Base-by-base conservation (phyloP, 2,113 vertebrate species). In the Solenodon paradoxus region DNA sequence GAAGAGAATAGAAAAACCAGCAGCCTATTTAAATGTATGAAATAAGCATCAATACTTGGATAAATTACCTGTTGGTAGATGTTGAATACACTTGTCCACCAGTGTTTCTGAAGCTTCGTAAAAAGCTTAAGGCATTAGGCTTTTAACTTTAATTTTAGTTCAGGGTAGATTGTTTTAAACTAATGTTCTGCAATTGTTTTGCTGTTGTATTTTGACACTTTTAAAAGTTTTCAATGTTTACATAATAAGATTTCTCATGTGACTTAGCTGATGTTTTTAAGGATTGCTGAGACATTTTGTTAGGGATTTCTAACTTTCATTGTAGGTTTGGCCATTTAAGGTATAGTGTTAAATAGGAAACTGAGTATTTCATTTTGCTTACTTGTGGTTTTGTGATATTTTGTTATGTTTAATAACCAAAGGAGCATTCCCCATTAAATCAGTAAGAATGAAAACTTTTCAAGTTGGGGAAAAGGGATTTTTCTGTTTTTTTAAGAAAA, bases 261-360 rank as follows among this genome's bases (percentile, higher is more conserved):
- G 93, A 96, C 22, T 97, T 98, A 97, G 90, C 96, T 97, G 95
- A 96, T 98, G 38, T 96, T 97, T 79, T 96, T 98, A 92, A 96
- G 88, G 61, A 95, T 59, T 96, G 84, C 38, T 78, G 57, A 97
- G 85, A 90, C 51, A 95, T 97, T 92, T 96, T 98, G 97, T 98
- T 97, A 97, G 68, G 78, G 80, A 81, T 97, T 96, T 97, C 32
- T 91, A 96, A 88, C 81, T 88, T 95, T 90, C 81, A 78, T 72
- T 92, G 47, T 91, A 93, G 81, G 88, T 96, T 98, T 95, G 95
- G 74, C 97, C 94, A 87, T 97, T 95, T 96, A 81, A 96, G 53
- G 66, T 97, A 87, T 96, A 97, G 79, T 97, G 96, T 96, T 98
- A 91, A 2, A 89, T 93, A 96, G 96, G 57, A 72, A 84, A 61